phyloP scores from a whole-genome alignment of 1,140 invertebrate genomes.

The Caenorhabditis briggsae region DNA sequence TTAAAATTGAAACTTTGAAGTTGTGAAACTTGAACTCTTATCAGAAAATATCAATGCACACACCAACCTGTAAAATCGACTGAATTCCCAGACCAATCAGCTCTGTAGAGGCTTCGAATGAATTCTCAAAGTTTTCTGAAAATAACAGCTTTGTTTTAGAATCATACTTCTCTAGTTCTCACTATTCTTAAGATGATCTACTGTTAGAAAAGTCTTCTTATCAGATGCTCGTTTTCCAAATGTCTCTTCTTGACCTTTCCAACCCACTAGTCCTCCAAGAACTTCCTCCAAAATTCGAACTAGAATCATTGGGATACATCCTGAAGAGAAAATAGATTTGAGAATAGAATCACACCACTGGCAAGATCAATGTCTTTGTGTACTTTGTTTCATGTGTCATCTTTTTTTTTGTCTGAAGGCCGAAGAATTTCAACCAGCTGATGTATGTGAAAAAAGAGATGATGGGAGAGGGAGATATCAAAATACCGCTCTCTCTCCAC shows the following conservation, averaged over 20 bases:
- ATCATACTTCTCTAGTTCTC: neutral
- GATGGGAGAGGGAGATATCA: neutral
- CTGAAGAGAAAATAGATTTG: neutral
- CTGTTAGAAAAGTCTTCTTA: conserved; percentile 3
- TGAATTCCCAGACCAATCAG: neutral
- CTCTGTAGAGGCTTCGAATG: neutral
- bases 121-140: neutral
- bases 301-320: conserved; percentile 1
- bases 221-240: neutral
- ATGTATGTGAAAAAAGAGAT: neutral
- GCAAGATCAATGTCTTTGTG: neutral
- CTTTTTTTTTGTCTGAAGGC: neutral
- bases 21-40: neutral
- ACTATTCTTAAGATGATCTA: neutral
- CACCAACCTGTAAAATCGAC: conserved; percentile 13
- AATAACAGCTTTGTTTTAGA: neutral
- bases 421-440: conserved; percentile 9
- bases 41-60: neutral
- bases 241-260: neutral
- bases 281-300: neutral
- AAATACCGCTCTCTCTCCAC: neutral
- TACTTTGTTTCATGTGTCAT: conserved; percentile 14
- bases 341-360: neutral
- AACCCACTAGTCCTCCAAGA: neutral
- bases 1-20: too few species aligned